Conservation (phyloP, 2,113 vertebrate species). For the Notothenia coriiceps region DNA sequence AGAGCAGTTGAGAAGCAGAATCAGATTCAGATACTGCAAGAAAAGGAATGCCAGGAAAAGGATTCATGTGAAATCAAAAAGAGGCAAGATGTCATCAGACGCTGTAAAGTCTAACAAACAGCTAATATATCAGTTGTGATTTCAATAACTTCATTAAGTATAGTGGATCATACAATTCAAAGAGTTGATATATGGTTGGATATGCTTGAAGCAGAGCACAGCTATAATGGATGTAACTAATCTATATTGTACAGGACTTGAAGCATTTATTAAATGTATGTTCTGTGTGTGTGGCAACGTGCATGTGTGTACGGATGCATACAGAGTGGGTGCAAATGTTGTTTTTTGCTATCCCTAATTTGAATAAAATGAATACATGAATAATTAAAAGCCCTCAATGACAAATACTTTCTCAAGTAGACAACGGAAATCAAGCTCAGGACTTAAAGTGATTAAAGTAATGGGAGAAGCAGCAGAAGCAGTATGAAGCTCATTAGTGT, state of each 20-base stretch:
- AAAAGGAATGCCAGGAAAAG: constrained; percentile 19
- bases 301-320: not conserved
- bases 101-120: not conserved
- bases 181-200: not conserved
- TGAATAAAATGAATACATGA: constrained; percentile 51
- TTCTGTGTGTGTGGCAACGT: not conserved
- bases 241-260: not conserved
- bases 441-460: constrained; percentile 33
- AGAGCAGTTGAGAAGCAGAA: not conserved
- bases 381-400: constrained; percentile 36
- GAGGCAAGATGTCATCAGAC: not conserved
- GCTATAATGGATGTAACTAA: not conserved
- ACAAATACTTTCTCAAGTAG: constrained; percentile 3
- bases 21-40: not conserved
- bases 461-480: constrained; percentile 6
- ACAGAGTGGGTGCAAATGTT: not conserved
- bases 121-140: not conserved
- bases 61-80: constrained; percentile 8
- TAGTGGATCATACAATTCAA: not conserved
- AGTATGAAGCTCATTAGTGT: constrained; percentile 23
- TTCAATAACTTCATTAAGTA: no score
- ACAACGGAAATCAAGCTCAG: constrained; percentile 12
- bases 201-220: not conserved
- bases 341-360: constrained; percentile 5
- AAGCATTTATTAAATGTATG: not conserved